Conservation (phyloP, 2,797 vertebrate species). For the Bryconaethiops microstoma region DNA sequence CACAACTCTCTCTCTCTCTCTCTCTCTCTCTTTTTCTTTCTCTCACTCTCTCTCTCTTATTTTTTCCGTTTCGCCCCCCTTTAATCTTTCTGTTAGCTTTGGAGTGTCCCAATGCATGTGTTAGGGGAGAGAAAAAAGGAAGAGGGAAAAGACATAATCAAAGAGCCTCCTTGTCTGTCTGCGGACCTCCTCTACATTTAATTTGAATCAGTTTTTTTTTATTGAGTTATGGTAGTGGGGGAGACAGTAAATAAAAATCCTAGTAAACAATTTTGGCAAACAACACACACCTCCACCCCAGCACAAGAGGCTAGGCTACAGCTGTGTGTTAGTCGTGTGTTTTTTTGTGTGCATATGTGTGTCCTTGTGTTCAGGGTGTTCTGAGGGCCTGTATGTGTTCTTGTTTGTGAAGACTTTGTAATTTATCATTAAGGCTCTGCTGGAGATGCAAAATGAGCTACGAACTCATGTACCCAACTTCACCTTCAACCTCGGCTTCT, state of each 20-base stretch:
- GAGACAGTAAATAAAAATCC: conserved; percentile 21
- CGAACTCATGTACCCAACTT: conserved; percentile 94
- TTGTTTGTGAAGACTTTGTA: conserved; percentile 22
- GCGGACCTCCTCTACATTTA: conserved; percentile 48
- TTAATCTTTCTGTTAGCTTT: conserved; percentile 20
- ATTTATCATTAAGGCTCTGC: conserved; percentile 83
- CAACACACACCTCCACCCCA: not conserved
- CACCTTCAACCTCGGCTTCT: conserved; percentile 99
- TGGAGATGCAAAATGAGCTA: conserved; percentile 92
- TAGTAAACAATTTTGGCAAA: conserved; percentile 53
- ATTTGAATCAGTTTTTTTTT: conserved; percentile 51
- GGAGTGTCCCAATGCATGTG: conserved; percentile 40
- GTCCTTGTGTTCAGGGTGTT: conserved; percentile 46
- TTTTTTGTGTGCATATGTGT: not conserved
- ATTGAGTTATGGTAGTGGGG: conserved; percentile 44
- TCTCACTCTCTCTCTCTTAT: conserved; percentile 16
- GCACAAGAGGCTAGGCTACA: conserved; percentile 25
- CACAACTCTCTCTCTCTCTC: not conserved
- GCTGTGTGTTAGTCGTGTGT: conserved; percentile 23
- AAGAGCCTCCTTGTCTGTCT: conserved; percentile 42
- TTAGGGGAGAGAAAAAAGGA: conserved; percentile 22
- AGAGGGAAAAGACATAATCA: conserved; percentile 42
- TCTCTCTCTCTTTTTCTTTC: conserved; percentile 10
- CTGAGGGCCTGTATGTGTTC: conserved; percentile 12
- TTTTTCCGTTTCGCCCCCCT: conserved; percentile 58